phyloP scores from a whole-genome alignment of 1,140 invertebrate species.

The Drosophila lacertosa region DNA sequence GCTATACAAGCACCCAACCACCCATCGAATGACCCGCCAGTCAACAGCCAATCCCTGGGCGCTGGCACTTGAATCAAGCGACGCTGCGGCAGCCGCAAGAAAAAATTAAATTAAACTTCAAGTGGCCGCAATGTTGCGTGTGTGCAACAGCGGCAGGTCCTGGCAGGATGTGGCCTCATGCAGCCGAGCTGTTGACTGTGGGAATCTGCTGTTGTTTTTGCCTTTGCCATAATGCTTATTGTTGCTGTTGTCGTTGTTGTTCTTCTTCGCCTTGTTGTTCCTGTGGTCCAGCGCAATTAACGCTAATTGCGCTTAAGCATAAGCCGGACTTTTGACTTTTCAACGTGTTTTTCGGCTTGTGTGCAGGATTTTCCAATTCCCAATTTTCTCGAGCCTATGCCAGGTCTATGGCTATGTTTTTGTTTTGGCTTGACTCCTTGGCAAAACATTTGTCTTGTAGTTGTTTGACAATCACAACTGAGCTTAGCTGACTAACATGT shows the following conservation, averaged over 20 bases:
- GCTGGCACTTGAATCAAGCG: conserved; percentile 66
- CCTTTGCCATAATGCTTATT: conserved; percentile 23
- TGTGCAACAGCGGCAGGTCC: conserved; percentile 24
- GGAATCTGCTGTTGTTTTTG: conserved; percentile 31
- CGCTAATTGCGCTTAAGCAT: conserved; percentile 75
- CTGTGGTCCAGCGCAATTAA: conserved; percentile 69
- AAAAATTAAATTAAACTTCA: conserved; percentile 79
- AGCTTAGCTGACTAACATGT: conserved; percentile 5
- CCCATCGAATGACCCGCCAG: conserved; percentile 37
- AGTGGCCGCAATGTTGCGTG: conserved; percentile 70
- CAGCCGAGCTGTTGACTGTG: conserved; percentile 40
- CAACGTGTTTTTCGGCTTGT: conserved; percentile 73
- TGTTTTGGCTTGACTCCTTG: conserved; percentile 63
- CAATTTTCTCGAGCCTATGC: conserved; percentile 36
- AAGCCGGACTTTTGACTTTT: conserved; percentile 78
- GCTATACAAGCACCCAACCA: conserved; percentile 16
- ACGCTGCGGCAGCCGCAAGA: conserved; percentile 70
- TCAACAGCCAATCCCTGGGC: conserved; percentile 68
- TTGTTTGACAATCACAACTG: conserved; percentile 16
- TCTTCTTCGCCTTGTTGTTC: conserved; percentile 19
- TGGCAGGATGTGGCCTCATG: conserved; percentile 26
- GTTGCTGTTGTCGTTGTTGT: conserved; percentile 27
- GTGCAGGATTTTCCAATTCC: conserved; percentile 69
- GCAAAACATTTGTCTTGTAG: conserved; percentile 36
- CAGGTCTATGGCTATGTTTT: conserved; percentile 40